Percentiles rank a stretch among this genome's conserved stretches.
Evolutionary conservation across 2,797 vertebrate species (phyloP).

Genomic region (Phataginus tricuspis): DNA sequence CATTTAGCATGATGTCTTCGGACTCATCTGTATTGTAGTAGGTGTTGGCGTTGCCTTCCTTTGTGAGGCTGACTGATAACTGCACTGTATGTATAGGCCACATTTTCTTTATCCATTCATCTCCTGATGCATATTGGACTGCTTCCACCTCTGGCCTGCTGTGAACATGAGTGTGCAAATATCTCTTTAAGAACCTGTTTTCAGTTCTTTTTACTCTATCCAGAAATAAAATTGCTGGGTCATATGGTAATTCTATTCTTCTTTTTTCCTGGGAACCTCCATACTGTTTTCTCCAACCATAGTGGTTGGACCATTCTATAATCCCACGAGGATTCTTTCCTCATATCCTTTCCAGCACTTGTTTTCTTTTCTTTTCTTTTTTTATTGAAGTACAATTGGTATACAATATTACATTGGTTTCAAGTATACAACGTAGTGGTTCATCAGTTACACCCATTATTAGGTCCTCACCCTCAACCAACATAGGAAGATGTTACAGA

Average conservation of each 20-base stretch:
- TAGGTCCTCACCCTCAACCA: too few species aligned
- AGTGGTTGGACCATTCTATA: background rate
- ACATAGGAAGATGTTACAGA: too few species aligned
- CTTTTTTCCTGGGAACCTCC: background rate
- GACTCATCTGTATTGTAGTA: background rate
- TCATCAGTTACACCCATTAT: too few species aligned
- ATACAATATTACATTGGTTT: too few species aligned
- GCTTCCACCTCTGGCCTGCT: background rate
- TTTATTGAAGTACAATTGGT: background rate
- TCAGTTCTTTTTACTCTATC: background rate
- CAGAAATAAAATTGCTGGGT: background rate
- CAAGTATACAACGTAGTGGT: too few species aligned
- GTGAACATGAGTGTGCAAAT: background rate
- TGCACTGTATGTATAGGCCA: background rate
- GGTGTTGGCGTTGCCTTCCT: background rate
- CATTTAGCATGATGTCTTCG: background rate
- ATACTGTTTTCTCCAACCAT: background rate
- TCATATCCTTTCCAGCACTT: background rate
- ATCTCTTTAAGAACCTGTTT: background rate
- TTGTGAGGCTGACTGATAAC: background rate
- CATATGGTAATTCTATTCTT: background rate
- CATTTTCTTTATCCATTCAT: background rate
- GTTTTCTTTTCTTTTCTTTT: background rate
- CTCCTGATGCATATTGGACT: background rate
- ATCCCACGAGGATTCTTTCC: background rate